Conservation (phyloP, 2,113 vertebrate species). For the Ctenodactylus gundi region DNA sequence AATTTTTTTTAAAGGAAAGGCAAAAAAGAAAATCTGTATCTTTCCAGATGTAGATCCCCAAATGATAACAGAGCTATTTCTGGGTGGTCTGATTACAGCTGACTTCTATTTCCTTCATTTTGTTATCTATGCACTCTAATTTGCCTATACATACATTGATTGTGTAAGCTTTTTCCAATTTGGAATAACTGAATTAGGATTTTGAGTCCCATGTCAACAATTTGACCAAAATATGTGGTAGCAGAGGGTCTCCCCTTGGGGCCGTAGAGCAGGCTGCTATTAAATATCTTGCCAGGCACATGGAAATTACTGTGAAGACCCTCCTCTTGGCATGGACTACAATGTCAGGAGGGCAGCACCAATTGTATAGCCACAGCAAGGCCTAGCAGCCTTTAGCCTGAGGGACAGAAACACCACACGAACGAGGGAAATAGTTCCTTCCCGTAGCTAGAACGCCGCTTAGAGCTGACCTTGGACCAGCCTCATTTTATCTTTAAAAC, state of each 20-base stretch:
- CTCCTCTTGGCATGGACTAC: not conserved
- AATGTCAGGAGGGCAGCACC: not conserved
- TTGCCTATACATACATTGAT: conserved; percentile 32
- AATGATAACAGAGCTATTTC: conserved; percentile 11
- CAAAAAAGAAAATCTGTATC: not conserved
- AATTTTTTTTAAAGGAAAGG: not conserved
- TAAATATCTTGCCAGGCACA: not conserved
- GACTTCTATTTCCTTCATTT: conserved; percentile 55
- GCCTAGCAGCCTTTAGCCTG: not conserved
- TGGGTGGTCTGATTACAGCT: conserved; percentile 48
- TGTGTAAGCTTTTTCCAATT: not conserved
- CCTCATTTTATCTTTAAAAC: not conserved
- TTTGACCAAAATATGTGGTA: not conserved
- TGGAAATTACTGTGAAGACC: not conserved
- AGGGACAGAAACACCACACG: not conserved
- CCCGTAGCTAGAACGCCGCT: rapidly evolving
- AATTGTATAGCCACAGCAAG: not conserved
- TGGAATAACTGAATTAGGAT: not conserved
- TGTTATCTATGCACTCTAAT: not conserved
- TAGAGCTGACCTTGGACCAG: not conserved
- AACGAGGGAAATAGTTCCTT: not conserved
- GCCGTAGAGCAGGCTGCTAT: not conserved
- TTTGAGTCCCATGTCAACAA: conserved; percentile 21
- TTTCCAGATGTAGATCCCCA: conserved; percentile 20
- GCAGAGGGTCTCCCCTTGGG: not conserved